A percentile compares a stretch with the other conserved stretches of the same genome.
These are phyloP conservation scores for Phortica magna DNA, from an alignment of 2,888 invertebrate genomes.

Conservation along the genomic window DNA sequence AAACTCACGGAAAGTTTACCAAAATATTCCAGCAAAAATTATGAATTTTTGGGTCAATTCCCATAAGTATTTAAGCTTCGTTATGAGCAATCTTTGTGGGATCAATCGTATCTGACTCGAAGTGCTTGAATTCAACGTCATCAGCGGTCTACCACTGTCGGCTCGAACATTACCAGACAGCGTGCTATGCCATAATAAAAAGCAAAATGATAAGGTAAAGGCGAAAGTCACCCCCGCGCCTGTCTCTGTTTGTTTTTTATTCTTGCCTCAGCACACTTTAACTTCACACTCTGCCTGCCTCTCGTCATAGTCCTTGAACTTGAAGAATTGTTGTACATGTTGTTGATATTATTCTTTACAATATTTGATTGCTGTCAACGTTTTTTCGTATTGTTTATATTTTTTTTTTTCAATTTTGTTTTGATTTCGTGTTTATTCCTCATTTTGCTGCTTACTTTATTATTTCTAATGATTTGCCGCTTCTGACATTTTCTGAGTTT, in stretches of 20 bases:
- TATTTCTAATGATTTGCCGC: no score
- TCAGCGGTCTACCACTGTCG: background rate
- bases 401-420: background rate
- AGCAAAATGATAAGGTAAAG: slow-evolving; percentile 7
- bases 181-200: slow-evolving; percentile 46
- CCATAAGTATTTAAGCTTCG: background rate
- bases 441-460: background rate
- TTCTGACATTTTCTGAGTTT: no score
- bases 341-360: slow-evolving; percentile 53
- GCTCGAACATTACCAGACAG: slow-evolving; percentile 45
- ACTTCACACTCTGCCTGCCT: background rate
- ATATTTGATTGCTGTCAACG: slow-evolving; percentile 43
- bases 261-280: background rate
- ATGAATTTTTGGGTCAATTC: background rate
- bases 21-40: slow-evolving; percentile 11
- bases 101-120: background rate
- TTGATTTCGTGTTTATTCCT: background rate
- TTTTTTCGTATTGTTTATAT: background rate
- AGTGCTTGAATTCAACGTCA: background rate
- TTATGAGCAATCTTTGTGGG: background rate
- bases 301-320: slow-evolving; percentile 24
- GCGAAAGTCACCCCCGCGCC: background rate
- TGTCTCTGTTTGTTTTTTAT: background rate
- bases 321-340: slow-evolving; percentile 31
- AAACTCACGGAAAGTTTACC: background rate